Base-by-base conservation (phyloP, 2,888 invertebrate genomes). In the Psylliodes chrysocephalus region DNA sequence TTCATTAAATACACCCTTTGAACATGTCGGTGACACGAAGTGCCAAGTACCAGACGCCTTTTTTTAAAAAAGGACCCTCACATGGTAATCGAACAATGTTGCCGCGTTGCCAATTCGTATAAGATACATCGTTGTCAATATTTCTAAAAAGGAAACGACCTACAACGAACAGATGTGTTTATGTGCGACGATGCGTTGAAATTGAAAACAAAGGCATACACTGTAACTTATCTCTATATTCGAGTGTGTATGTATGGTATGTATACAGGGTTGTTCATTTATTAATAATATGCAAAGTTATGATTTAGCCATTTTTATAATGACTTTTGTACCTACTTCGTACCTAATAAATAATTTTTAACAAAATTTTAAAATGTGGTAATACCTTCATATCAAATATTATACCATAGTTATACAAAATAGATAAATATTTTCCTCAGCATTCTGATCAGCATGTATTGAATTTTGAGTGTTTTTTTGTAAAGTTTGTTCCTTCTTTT, bases 31-130 rank as follows among this genome's bases (percentile, higher is more conserved):
- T 33, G 51, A 52, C 35, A 52, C 15, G 17, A 33, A 19, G 33
- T 52, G 51, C 35, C 51, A 35, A 52, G 52, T 38, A 52, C 52
- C 22, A 52, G 35, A 35, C 19, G 17, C 18, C 18, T 42, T 42
- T 42, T 42, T 42, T 42, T 6, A 40, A 42, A 38, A 38, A 15
- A 15, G 18, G 42, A 42, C 42, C 42, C 42, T 42, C 10, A 17
- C 8, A 17, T 2, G 2, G 2, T 18, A 17, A 7, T 18, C 17
- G 8, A 10, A 42, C 42, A 42, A 42, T 42, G 42, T 42, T 42
- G 42, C 42, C 7, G 10, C 17, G 10, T 42, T 42, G 18, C 18
- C 18, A 10, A 10, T 42, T 14, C 14, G 2, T 2, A 18, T 1
- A 1, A 5, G 1, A 10, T 17, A 10, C 42, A 42, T 14, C 10